These are phyloP conservation scores for Glyphotaelius pellucidus DNA, from an alignment of 2,888 invertebrate species.

Conservation along the genomic window DNA sequence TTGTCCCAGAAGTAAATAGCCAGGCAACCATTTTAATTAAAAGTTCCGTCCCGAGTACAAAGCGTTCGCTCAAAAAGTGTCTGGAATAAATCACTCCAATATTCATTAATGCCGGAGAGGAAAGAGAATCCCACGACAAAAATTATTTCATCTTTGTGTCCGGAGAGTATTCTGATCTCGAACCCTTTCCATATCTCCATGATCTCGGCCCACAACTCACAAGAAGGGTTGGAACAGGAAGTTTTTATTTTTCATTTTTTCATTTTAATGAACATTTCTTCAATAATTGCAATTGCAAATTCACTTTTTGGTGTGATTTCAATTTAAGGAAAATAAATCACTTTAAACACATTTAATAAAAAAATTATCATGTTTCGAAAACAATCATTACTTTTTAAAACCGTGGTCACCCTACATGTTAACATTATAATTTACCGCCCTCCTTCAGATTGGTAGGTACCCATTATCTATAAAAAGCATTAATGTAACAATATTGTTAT, in stretches of 20 bases:
- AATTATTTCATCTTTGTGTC: constrained; percentile 31
- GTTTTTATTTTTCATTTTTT: neutral
- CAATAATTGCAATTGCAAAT: too few relatives aligned
- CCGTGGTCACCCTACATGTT: too few relatives aligned
- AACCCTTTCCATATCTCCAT: neutral
- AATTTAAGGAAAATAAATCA: too few relatives aligned
- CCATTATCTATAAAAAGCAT: too few relatives aligned
- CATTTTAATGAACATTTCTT: neutral
- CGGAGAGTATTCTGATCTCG: neutral
- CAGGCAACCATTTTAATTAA: constrained; percentile 34
- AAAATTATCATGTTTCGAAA: too few relatives aligned
- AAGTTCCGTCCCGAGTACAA: constrained; percentile 33
- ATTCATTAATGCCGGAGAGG: constrained; percentile 41
- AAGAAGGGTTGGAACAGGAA: neutral
- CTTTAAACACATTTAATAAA: too few relatives aligned
- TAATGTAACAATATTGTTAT: too few relatives aligned
- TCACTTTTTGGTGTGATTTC: too few relatives aligned
- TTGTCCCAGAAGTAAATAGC: constrained; percentile 38
- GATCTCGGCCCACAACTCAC: neutral
- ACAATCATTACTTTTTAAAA: too few relatives aligned
- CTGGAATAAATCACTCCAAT: constrained; percentile 42
- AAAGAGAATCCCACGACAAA: neutral
- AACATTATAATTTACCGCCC: too few relatives aligned
- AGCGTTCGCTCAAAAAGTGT: constrained; percentile 38
- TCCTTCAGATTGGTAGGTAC: too few relatives aligned